phyloP scores from a whole-genome alignment of 2,888 invertebrate genomes.

The Dolichopus griseipennis region DNA sequence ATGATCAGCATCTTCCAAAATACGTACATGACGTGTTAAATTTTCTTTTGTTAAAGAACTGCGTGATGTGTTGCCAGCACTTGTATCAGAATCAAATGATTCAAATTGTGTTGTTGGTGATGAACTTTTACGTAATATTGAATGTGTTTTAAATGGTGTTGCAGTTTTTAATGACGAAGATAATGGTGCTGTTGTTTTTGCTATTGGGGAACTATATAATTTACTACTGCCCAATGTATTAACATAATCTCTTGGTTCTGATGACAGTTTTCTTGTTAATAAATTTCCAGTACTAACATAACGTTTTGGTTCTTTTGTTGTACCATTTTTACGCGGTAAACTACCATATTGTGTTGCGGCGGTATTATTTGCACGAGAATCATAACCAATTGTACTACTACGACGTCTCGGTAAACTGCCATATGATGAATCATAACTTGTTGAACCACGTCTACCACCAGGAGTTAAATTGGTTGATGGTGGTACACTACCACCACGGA shows the following conservation, averaged over 20 bases:
- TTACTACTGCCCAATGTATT: background rate
- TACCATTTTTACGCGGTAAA: background rate
- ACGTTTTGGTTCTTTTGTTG: background rate
- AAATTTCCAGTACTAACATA: background rate
- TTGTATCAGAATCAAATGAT: slow-evolving; percentile 9
- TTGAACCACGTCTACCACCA: background rate
- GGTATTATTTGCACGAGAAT: too few species aligned
- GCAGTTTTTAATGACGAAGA: background rate
- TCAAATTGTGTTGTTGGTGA: slow-evolving; percentile 10
- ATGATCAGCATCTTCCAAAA: slow-evolving; percentile 18
- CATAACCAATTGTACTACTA: background rate
- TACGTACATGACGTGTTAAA: slow-evolving; percentile 21
- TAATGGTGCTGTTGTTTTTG: background rate
- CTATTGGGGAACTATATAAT: background rate
- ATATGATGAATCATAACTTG: background rate
- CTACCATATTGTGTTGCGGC: background rate
- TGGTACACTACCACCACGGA: background rate
- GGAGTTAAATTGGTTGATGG: background rate
- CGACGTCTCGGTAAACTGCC: slow-evolving; percentile 1
- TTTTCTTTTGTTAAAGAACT: slow-evolving; percentile 21
- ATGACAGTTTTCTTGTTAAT: slow-evolving; percentile 7
- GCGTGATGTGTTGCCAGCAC: slow-evolving; percentile 13
- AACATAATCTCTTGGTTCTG: slow-evolving; percentile 10
- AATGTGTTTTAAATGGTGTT: slow-evolving; percentile 1
- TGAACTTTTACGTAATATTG: slow-evolving; percentile 12